phyloP scores from a whole-genome alignment of 1,140 invertebrate species.

The Araneus ventricosus region DNA sequence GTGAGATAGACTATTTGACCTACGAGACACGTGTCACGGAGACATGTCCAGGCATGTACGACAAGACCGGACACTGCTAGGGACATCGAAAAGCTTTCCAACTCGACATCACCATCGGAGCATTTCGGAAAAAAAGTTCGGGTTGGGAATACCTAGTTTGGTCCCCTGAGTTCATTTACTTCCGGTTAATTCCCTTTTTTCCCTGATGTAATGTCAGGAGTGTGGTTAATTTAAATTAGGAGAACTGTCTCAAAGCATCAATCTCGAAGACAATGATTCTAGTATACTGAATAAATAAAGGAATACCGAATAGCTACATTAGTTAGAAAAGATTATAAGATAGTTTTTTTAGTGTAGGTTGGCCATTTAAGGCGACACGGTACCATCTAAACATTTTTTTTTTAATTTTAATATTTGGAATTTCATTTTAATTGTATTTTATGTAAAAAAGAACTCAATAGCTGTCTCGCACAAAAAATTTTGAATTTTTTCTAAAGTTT shows the following conservation, averaged over 20 bases:
- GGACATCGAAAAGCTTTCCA: slow-evolving; percentile 70
- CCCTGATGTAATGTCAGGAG: not conserved
- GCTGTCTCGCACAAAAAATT: too few relatives aligned
- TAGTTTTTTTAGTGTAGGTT: too few relatives aligned
- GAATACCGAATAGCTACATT: too few relatives aligned
- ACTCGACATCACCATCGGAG: slow-evolving; percentile 14
- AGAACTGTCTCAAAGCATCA: not conserved
- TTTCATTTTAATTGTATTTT: too few relatives aligned
- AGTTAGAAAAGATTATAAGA: too few relatives aligned
- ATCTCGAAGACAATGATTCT: too few relatives aligned
- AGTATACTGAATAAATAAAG: too few relatives aligned
- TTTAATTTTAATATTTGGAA: too few relatives aligned
- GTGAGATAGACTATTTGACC: slow-evolving; percentile 55
- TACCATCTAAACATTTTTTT: too few relatives aligned
- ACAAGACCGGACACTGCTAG: slow-evolving; percentile 57
- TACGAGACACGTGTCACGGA: slow-evolving; percentile 63
- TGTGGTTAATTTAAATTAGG: slow-evolving; percentile 21
- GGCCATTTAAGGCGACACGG: too few relatives aligned
- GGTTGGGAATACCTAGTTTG: slow-evolving; percentile 20
- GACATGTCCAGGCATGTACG: slow-evolving; percentile 60
- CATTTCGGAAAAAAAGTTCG: slow-evolving; percentile 23
- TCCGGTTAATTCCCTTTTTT: not conserved
- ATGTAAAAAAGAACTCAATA: too few relatives aligned
- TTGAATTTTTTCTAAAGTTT: too few relatives aligned
- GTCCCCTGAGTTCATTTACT: not conserved